Base-by-base conservation (phyloP, 2,888 invertebrate genomes). In the Diarsia rubi region DNA sequence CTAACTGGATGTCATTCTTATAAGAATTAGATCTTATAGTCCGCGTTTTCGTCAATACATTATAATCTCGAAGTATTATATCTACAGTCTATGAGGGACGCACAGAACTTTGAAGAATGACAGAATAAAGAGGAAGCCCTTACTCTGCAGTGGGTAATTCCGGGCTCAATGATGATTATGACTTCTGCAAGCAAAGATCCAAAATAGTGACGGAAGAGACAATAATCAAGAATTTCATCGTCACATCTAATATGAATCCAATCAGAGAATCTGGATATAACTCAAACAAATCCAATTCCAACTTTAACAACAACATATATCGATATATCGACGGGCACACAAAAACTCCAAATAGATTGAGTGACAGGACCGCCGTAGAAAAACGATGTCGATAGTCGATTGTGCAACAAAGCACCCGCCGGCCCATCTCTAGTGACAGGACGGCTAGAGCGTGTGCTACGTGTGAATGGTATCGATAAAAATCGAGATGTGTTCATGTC, bases 301-400 rank as follows among this genome's bases (percentile, higher is more conserved):
- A 88, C 83, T 90, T 79, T 45, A 78, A 75, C 93, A 76, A 87
- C 90, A 88, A 91, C 94, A 92, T 86, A 92, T 86, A 90, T 89
- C 91, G 91, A 94, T 93, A 94, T 92, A 95, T 92, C 92, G 92
- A 91, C 90, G 90, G 89, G 86, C 88, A 77, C 87, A 95, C 93
- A 96, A 95, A 95, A 95, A 94, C 93, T 89, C 91, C 91, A 84
- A 93, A 94, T 94, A 91, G 88, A 90, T 94, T 96, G 96, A 96
- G 95, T 96, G 96, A 96, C 96, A 92, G 95, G 96, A 95, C 96
- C 96, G 96, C 96, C 96, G 90, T 92, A 92, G 93, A 93, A 93
- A 94, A 94, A 93, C 94, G 93, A 95, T 95, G 93, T 94, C 95
- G 95, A 95, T 94, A 93, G 90, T 92, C 92, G 95, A 94, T 94